Conservation (phyloP, 1,140 invertebrate species). For the Diorhabda carinulata region DNA sequence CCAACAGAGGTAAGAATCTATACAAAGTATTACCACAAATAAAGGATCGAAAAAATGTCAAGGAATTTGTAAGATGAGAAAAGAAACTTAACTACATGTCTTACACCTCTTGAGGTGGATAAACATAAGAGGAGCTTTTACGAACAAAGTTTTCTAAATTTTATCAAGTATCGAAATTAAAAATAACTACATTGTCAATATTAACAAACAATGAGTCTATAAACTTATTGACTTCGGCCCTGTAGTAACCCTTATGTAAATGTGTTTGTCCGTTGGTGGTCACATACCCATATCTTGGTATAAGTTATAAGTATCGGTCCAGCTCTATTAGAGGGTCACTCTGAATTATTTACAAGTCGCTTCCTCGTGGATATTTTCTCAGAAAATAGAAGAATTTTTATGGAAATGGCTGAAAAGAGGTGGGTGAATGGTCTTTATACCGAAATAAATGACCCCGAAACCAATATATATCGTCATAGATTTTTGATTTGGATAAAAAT, state of each 20-base stretch:
- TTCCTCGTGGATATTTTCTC: conserved; percentile 38
- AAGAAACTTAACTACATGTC: no score
- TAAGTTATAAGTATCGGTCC: conserved; percentile 43
- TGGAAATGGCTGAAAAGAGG: conserved; percentile 36
- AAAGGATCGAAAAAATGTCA: no score
- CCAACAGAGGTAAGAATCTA: no score
- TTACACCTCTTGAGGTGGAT: no score
- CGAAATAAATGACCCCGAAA: conserved; percentile 32
- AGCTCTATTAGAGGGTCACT: conserved; percentile 40
- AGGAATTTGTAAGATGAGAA: no score
- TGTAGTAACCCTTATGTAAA: conserved; percentile 36
- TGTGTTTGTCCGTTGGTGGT: conserved; percentile 31
- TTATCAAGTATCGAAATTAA: no score
- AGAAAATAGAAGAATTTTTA: conserved; percentile 38
- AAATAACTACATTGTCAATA: no score
- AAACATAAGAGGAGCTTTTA: no score
- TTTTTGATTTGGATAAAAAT: conserved; percentile 18
- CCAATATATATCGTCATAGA: conserved; percentile 24
- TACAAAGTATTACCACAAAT: no score
- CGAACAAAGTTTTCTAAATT: no score
- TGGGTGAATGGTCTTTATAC: conserved; percentile 34
- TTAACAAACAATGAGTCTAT: no score
- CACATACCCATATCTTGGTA: conserved; percentile 23
- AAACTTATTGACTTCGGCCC: background rate
- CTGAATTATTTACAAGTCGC: conserved; percentile 46